Conservation (phyloP, 2,888 invertebrate species). For the Zygaena filipendulae region DNA sequence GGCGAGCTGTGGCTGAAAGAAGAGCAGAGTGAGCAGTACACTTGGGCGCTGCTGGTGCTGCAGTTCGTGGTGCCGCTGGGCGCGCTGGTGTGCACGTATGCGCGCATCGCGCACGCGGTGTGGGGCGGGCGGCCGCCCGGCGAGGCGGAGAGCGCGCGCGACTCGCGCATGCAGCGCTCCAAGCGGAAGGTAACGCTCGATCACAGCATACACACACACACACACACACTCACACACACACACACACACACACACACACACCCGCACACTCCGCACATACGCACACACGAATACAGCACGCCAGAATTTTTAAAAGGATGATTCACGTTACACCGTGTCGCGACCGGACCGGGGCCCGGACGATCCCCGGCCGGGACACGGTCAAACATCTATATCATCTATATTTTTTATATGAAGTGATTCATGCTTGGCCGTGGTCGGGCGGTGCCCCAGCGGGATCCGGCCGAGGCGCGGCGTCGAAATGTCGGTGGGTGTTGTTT, state of each 20-base stretch:
- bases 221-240: too few species aligned
- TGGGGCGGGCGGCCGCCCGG: constrained; percentile 90
- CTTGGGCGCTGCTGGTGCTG: constrained; percentile 79
- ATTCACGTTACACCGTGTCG: too few species aligned
- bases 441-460: constrained; percentile 1
- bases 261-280: too few species aligned
- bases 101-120: constrained; percentile 85
- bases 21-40: constrained; percentile 77
- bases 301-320: too few species aligned
- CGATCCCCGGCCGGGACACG: too few species aligned
- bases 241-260: too few species aligned
- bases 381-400: too few species aligned
- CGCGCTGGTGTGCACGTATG: constrained; percentile 86
- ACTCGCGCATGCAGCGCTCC: constrained; percentile 84
- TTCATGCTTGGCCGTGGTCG: constrained; percentile 2
- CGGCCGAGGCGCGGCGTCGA: constrained; percentile 6
- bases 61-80: constrained; percentile 87
- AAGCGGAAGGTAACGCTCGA: constrained; percentile 90
- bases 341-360: too few species aligned
- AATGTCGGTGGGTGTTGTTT: constrained; percentile 9
- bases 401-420: too few species aligned
- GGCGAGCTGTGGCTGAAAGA: constrained; percentile 76
- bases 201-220: too few species aligned
- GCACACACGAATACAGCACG: too few species aligned
- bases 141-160: constrained; percentile 85